A percentile compares a stretch with the other conserved stretches of the same genome.
Conservation (phyloP, 2,113 vertebrate species). For the Lampris megalopsis region DNA sequence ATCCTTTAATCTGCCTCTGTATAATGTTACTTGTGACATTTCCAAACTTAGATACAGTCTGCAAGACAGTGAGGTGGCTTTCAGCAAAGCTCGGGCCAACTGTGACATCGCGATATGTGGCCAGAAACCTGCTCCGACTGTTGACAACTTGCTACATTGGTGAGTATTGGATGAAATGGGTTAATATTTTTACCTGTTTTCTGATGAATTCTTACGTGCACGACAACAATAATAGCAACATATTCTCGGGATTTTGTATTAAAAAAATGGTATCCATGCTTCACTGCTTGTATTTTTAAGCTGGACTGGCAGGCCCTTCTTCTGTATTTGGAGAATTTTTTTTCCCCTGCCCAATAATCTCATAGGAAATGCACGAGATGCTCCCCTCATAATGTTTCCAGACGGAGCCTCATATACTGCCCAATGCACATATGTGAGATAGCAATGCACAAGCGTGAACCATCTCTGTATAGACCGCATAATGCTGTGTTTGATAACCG, state of each 20-base stretch:
- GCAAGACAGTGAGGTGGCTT: constrained; percentile 96
- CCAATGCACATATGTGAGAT: too few species aligned
- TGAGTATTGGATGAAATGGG: constrained; percentile 62
- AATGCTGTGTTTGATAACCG: too few species aligned
- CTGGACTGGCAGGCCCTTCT: too few species aligned
- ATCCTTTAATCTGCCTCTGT: not conserved
- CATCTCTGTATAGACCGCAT: too few species aligned
- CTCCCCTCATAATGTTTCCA: too few species aligned
- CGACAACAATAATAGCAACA: not conserved
- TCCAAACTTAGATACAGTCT: constrained; percentile 90
- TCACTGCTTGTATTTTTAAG: not conserved
- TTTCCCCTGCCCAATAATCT: too few species aligned
- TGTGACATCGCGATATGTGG: constrained; percentile 91
- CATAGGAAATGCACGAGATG: too few species aligned
- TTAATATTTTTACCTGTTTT: not conserved
- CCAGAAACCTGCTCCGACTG: constrained; percentile 93
- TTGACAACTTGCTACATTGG: constrained; percentile 95
- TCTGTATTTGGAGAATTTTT: too few species aligned
- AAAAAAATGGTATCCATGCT: not conserved
- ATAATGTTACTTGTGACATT: not conserved
- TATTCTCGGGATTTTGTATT: not conserved
- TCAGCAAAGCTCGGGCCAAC: constrained; percentile 96
- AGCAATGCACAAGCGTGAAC: too few species aligned
- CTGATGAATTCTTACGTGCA: not conserved
- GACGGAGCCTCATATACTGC: too few species aligned